Conservation (phyloP, 2,113 vertebrate species). For the Gymnobelideus leadbeateri region DNA sequence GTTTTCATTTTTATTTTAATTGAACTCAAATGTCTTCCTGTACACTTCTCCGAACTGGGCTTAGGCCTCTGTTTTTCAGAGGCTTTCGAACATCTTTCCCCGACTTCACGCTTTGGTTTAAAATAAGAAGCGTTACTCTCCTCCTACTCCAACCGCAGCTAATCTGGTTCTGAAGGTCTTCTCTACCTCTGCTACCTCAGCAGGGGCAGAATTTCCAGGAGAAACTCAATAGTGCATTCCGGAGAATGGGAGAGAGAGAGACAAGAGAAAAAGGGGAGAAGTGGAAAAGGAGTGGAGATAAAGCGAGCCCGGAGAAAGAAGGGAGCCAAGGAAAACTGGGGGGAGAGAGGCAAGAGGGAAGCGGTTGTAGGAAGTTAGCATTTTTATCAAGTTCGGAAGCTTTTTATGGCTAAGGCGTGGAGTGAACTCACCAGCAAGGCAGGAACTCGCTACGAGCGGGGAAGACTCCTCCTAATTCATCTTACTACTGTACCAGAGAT, state of each 20-base stretch:
- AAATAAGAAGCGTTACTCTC: background rate
- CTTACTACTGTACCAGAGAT: slow-evolving; percentile 66
- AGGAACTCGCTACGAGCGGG: slow-evolving; percentile 71
- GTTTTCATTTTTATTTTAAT: background rate
- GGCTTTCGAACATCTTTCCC: background rate
- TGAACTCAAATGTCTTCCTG: background rate
- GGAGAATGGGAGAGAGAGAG: slow-evolving; percentile 26
- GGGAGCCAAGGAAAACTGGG: background rate
- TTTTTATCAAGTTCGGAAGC: slow-evolving; percentile 77
- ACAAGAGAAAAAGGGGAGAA: background rate
- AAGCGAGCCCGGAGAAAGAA: background rate
- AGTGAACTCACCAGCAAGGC: slow-evolving; percentile 72
- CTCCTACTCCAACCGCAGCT: background rate
- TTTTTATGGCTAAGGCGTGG: slow-evolving; percentile 76
- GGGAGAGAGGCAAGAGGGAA: slow-evolving; percentile 26
- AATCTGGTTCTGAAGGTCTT: background rate
- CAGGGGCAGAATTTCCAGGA: background rate
- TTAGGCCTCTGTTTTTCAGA: background rate
- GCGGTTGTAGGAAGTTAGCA: slow-evolving; percentile 52
- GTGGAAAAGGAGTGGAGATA: background rate
- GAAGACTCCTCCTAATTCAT: slow-evolving; percentile 84
- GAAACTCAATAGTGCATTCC: slow-evolving; percentile 11
- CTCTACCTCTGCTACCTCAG: background rate
- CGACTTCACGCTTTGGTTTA: background rate
- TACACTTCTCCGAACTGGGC: background rate